Evolutionary conservation across 2,888 invertebrate genomes (phyloP), one percentile per base, ranked within the genome.

Genomic region (Ferrisia virgata): DNA sequence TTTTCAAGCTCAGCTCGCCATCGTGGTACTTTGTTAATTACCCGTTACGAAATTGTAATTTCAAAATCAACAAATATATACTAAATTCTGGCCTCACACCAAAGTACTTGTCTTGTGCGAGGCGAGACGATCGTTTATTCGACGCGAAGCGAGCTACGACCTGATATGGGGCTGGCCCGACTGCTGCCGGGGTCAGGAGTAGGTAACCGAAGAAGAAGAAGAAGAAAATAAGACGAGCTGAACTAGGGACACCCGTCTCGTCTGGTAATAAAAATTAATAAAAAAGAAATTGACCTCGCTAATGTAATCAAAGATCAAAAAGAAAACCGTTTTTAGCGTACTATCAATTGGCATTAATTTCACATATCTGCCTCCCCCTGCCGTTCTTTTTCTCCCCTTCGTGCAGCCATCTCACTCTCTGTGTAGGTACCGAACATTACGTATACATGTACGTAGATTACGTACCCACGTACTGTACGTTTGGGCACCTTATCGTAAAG

Each of bases 61-160:
- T 72, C 33, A 72, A 72, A 72, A 72, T 72, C 72, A 72, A 72
- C 72, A 36, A 6, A n/a, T n/a, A n/a, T n/a, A n/a, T n/a, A n/a
- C n/a, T n/a, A n/a, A n/a, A 47, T 72, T 72, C 72, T 72, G 72
- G 72, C 72, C 72, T n/a, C 72, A 72, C 72, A 72, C 72, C 72
- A 72, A 72, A 64, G 64, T 64, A 64, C 64, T 64, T 64, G 18
- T 47, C 25, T n/a, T n/a, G n/a, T n/a, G n/a, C n/a, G n/a, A n/a
- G n/a, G 9, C 58, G 58, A 25, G 58, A 25, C 58, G 58, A 64
- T 64, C 58, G 58, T 64, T 64, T 64, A 64, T 47, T 47, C 18
- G 18, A 18, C 18, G 2, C 47, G 47, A 47, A 47, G 47, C 47
- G 47, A 47, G 47, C 47, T n/a, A 53, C 53, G 22, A 18, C 53